Base-by-base conservation (phyloP, 2,113 vertebrate genomes). In the Dryoscopus gambensis region DNA sequence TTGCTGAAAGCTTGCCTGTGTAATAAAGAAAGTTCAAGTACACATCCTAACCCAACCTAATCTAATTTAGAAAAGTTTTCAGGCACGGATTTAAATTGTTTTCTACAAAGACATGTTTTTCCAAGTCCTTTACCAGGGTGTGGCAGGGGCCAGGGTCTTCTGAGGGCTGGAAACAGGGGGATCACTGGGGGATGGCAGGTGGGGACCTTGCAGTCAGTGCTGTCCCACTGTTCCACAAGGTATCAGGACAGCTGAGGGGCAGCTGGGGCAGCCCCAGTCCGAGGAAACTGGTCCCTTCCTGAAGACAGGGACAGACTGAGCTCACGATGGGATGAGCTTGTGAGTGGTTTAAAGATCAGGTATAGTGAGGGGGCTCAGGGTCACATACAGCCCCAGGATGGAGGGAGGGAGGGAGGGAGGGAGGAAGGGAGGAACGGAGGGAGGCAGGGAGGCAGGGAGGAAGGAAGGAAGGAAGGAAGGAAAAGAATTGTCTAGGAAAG, bases 371-470 rank as follows among this genome's bases (percentile, higher is more conserved):
- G 12, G 2, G 37, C 14, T 5, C 20, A 42, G 11, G 15, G 14
- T 39, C 31, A 23, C 13, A 77, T 8, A 62, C 7, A 67, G 40
- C 2, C 23, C 12, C 4, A 21, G 25, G 18, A 56, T 11, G n/a
- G 9, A 30, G 13, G 0, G 2, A 35, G 17, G 13, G 4, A 11
- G 16, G 5, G 9, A 19, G 4, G 4, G 5, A 39, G 18, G 23
- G 10, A 37, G 16, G 25, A 7, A 11, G 35, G 17, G 6, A 37
- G 17, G 16, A 4, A 11, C n/a, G n/a, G n/a, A n/a, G n/a, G 18
- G 13, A 37, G 12, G 19, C 18, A 50, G 21, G 21, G 13, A 49
- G 33, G 33, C 8, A 67, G 30, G 12, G 2, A 53, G 5, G 5
- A 8, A 39, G 15, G 5, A 11, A 40, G 25, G 19, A 31, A 62